These are phyloP conservation scores for Lemur catta DNA, from an alignment of 2,797 vertebrate genomes.

Conservation along the genomic window DNA sequence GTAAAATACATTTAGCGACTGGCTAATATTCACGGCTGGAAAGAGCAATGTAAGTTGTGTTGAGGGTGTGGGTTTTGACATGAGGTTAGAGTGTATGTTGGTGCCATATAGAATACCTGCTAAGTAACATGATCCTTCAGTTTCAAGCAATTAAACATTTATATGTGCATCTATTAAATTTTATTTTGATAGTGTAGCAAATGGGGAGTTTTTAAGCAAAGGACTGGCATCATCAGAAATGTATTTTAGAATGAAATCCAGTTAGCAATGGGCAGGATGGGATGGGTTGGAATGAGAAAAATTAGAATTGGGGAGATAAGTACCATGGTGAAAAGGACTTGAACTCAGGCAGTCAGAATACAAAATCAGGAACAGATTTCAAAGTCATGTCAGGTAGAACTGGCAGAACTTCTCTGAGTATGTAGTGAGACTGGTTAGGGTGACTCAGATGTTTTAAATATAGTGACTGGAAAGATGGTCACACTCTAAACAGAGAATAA, in stretches of 20 bases:
- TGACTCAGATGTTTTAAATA: background rate
- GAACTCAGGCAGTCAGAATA: background rate
- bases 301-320: background rate
- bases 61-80: background rate
- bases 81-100: background rate
- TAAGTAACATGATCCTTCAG: background rate
- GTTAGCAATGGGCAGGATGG: background rate
- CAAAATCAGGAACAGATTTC: background rate
- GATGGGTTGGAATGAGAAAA: background rate
- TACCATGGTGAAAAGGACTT: background rate
- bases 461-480: background rate
- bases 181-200: background rate
- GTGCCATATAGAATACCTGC: background rate
- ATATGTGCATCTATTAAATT: background rate
- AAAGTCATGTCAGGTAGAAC: background rate
- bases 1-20: background rate
- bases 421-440: background rate
- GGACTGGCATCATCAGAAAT: background rate
- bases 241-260: background rate
- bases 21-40: background rate
- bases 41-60: background rate
- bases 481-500: background rate
- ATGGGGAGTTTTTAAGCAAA: background rate
- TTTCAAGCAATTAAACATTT: background rate
- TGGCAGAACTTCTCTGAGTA: background rate